phyloP scores from a whole-genome alignment of 2,113 vertebrate genomes.

The Megaceryle maxima region DNA sequence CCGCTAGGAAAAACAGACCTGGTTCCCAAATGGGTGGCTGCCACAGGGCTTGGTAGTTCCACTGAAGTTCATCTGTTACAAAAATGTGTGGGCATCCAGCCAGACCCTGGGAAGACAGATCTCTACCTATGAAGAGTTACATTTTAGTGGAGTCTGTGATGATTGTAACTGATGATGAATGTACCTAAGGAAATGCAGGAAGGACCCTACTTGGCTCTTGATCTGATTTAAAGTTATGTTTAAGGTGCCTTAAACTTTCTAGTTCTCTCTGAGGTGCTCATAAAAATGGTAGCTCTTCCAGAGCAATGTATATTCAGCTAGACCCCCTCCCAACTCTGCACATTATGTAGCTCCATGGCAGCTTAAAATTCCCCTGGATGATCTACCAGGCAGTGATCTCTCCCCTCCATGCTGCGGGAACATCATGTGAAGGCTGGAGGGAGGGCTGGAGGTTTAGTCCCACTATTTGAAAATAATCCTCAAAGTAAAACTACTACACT shows the following conservation, averaged over 20 bases:
- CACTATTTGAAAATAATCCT: background rate
- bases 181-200: background rate
- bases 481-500: background rate
- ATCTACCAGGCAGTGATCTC: background rate
- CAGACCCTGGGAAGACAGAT: background rate
- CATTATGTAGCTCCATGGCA: background rate
- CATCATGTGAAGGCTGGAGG: background rate
- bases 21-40: fast-evolving
- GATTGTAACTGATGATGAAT: background rate
- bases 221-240: background rate
- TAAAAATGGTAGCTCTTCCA: background rate
- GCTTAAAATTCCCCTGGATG: background rate
- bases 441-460: background rate
- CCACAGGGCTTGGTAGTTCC: background rate
- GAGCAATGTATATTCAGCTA: background rate
- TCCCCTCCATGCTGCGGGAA: background rate
- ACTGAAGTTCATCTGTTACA: background rate
- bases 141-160: background rate
- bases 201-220: background rate
- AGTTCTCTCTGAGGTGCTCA: background rate
- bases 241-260: background rate
- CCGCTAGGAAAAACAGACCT: background rate
- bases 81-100: background rate
- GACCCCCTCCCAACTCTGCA: background rate
- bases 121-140: background rate